Evolutionary conservation across 1,140 invertebrate genomes (phyloP), one percentile per base, ranked within the genome.

Genomic region (Drosophila saltans): DNA sequence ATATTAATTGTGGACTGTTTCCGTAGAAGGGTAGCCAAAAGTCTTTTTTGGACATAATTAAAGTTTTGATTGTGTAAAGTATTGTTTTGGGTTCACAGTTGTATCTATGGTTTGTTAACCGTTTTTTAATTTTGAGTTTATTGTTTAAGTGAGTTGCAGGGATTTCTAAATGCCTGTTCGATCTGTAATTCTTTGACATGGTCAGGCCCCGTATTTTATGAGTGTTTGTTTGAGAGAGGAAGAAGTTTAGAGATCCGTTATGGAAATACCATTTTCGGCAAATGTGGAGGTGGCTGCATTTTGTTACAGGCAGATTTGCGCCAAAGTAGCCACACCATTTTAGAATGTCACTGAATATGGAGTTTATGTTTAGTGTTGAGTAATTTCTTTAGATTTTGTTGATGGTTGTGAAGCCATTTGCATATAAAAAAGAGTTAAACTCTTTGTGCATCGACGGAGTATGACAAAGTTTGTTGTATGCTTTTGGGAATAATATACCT

Each of bases 1-100:
- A 11, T 30, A 45, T 41, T 21, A 9, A 67, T 59, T 67, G 43
- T 9, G 56, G 65, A 30, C 52, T 28, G 1, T 21, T 67, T 67
- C 65, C 65, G 26, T 67, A 48, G 11, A 67, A 28, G 6, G 30
- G 40, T 2, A 56, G 30, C 1, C 36, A 52, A 56, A 57, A 58
- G 9, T 66, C 52, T 40, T 28, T 66, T 58, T 66, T 66, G 16
- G 26, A 66, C 55, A 66, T 66, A 0, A 66, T 59, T 2, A 66
- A 4, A 41, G 55, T 3, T 8, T 43, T 66, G 3, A 45, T 58
- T 26, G 41, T 11, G 41, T 66, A 43, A 16, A 58, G 6, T 28
- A 66, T 28, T 10, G 52, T 43, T 1, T 11, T 56, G 43, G 39
- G 28, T 3, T 57, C 8, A 24, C 48, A 57, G 24, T 66, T 57